Percentiles rank a stretch among this genome's conserved stretches.
Conservation (phyloP, 1,140 invertebrate genomes). For the Euwallacea fornicatus region DNA sequence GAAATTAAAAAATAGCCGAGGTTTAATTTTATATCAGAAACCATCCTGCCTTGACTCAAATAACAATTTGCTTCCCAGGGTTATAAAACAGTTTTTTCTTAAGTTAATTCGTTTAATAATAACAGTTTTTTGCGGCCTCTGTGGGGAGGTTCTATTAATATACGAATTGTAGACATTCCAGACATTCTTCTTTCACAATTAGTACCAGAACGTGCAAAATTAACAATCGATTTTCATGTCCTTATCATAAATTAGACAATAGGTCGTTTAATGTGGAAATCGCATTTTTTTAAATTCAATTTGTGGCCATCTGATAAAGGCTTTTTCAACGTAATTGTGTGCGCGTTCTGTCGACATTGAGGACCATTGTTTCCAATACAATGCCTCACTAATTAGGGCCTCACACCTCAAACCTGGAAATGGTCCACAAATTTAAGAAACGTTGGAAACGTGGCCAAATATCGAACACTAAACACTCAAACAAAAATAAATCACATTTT, state of each 20-base stretch:
- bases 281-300: background rate
- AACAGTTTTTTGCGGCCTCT: too few species aligned
- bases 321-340: too few species aligned
- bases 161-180: background rate
- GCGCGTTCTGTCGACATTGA: constrained; percentile 5
- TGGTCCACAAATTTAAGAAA: background rate
- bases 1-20: background rate
- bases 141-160: too few species aligned
- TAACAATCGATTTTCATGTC: too few species aligned
- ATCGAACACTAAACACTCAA: too few species aligned
- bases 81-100: background rate
- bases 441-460: too few species aligned
- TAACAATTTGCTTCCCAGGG: background rate
- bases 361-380: constrained; percentile 11
- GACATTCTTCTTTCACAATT: background rate
- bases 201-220: background rate
- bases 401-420: constrained; percentile 10
- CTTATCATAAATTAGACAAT: too few species aligned
- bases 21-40: background rate
- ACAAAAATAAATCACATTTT: too few species aligned
- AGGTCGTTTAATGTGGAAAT: too few species aligned
- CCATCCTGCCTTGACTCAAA: constrained; percentile 1
- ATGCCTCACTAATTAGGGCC: constrained; percentile 12
- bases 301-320: background rate
- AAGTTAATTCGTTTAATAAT: too few species aligned